Evolutionary conservation across 1,140 invertebrate genomes (phyloP).

Genomic region (Temnothorax longispinosus): DNA sequence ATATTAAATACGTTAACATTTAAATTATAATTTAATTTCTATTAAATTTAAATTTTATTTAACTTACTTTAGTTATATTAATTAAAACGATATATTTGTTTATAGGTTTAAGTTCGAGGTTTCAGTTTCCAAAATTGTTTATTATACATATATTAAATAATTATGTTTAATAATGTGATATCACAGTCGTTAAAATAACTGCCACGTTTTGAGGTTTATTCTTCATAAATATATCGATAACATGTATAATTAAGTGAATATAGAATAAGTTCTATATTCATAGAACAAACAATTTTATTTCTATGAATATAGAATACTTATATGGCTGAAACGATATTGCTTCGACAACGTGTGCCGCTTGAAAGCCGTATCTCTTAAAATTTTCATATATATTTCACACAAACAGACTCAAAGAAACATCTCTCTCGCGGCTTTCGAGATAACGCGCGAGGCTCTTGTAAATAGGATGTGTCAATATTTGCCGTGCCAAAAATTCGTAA

Average conservation of each 20-base stretch:
- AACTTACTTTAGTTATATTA: neutral
- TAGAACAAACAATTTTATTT: too few relatives aligned
- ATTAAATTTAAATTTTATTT: neutral
- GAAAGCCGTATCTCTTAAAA: conserved; percentile 30
- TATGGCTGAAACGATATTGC: neutral
- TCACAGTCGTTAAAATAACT: neutral
- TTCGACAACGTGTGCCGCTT: neutral
- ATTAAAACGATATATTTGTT: neutral
- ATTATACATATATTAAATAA: neutral
- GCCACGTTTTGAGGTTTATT: neutral
- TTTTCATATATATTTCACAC: neutral
- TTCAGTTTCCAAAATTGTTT: neutral
- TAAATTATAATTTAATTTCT: neutral
- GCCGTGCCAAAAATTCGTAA: conserved; percentile 12
- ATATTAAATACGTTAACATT: neutral
- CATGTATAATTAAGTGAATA: conserved; percentile 5
- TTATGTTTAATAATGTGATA: neutral
- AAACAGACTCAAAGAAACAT: neutral
- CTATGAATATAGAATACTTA: too few relatives aligned
- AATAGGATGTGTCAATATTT: conserved; percentile 73
- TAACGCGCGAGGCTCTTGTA: conserved; percentile 23
- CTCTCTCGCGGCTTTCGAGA: conserved; percentile 56
- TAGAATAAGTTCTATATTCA: neutral
- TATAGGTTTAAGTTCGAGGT: neutral
- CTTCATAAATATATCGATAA: neutral